Evolutionary conservation across 2,797 vertebrate species (phyloP).

Genomic region (Gila robusta): DNA sequence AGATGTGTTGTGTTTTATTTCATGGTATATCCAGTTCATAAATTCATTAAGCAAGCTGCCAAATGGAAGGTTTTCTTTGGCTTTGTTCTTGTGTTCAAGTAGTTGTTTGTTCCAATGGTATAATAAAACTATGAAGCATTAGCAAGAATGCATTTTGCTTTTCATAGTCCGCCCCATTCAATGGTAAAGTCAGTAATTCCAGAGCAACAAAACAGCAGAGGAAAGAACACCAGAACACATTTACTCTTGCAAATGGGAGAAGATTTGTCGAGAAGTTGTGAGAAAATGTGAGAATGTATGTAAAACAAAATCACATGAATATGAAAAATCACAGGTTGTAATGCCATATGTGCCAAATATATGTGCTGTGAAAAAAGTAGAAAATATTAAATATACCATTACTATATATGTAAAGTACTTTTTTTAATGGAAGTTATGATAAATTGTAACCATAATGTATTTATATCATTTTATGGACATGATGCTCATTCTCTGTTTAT

Average conservation of each 20-base stretch:
- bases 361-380: background rate
- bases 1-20: background rate
- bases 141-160: background rate
- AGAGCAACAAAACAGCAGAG: background rate
- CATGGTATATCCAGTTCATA: background rate
- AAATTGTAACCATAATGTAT: constrained; percentile 1
- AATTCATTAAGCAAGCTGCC: background rate
- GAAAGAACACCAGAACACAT: constrained; percentile 20
- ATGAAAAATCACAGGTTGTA: constrained; percentile 18
- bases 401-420: background rate
- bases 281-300: constrained; percentile 36
- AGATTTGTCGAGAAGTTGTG: constrained; percentile 23
- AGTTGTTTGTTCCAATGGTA: background rate
- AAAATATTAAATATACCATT: background rate
- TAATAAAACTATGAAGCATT: background rate
- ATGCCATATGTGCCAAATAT: background rate
- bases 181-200: background rate
- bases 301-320: constrained; percentile 17
- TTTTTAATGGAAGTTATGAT: background rate
- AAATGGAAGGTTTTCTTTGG: background rate
- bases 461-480: background rate
- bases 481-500: constrained; percentile 13
- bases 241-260: constrained; percentile 17
- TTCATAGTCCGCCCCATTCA: background rate
- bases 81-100: background rate